Base-by-base conservation (phyloP, 2,797 vertebrate species). In the Champsocephalus gunnari region DNA sequence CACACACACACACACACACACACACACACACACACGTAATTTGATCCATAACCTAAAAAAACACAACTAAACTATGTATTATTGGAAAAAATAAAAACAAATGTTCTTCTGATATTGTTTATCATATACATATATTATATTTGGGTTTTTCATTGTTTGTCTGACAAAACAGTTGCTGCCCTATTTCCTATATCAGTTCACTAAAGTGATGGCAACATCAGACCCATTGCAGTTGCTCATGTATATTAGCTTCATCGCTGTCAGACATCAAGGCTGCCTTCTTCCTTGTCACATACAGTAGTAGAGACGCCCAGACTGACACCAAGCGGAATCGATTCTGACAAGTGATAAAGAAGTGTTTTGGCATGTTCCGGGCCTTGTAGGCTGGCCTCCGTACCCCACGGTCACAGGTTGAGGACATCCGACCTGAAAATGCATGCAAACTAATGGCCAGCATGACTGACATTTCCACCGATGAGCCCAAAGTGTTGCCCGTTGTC, bases 401-500 rank as follows among this genome's bases (percentile, higher is more conserved):
- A 79, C 79, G 82, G 92, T 93, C 88, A 85, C 86, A 87, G 92
- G 92, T 90, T 94, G 93, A 93, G 90, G 92, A 94, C 93, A 94
- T 93, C 86, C 79, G 82, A 94, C 93, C 93, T 93, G 93, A 94
- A 93, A 93, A 90, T 93, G 89, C 93, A 90, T 92, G 91, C 91
- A 94, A 93, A 93, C 88, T 91, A 94, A 94, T 93, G 93, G 91
- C 80, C 84, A 51, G 73, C 83, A 69, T 95, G 93, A 94, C 87
- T 94, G 94, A 94, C 92, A 59, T 89, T 91, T 94, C 87, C 91
- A 82, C 88, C 88, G 66, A 94, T 93, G 93, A 93, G 91, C 91
- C 90, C 90, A 91, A 93, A 95, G 93, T 94, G 93, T 93, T 93
- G 88, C 73, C 91, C 34, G 88, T 90, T 94, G 94, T 95, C 94